Percentiles rank a stretch among this genome's conserved stretches.
These are phyloP conservation scores for Carassius gibelio DNA, from an alignment of 2,113 vertebrate species.

Conservation along the genomic window DNA sequence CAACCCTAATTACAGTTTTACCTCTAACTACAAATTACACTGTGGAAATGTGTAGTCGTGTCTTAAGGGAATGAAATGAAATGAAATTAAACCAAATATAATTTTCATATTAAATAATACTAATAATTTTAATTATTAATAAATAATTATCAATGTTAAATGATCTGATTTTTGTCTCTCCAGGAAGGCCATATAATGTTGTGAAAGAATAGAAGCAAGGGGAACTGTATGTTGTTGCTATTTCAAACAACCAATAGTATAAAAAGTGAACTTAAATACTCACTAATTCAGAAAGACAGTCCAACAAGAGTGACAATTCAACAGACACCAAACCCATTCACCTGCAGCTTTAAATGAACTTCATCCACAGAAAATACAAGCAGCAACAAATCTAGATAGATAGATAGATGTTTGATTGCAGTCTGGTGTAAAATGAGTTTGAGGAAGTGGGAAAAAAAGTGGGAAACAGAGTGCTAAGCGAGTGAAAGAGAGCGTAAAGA, in stretches of 20 bases:
- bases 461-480: slow-evolving; percentile 32
- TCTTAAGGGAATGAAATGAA: not conserved
- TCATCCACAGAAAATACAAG: not conserved
- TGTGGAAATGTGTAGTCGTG: not conserved
- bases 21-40: not conserved
- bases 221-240: not conserved
- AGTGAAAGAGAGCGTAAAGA: slow-evolving; percentile 42
- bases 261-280: not conserved
- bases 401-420: not conserved
- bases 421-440: slow-evolving; percentile 20
- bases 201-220: not conserved
- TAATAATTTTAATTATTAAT: not conserved
- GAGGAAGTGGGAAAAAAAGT: slow-evolving; percentile 28
- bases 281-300: too few species aligned
- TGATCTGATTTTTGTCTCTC: not conserved
- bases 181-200: slow-evolving; percentile 2
- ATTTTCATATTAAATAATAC: not conserved
- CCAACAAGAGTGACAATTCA: not conserved
- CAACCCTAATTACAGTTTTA: not conserved
- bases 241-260: not conserved
- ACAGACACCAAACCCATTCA: not conserved
- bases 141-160: not conserved
- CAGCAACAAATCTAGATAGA: not conserved
- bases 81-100: not conserved
- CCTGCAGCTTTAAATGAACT: not conserved